Evolutionary conservation across 2,113 vertebrate species (phyloP).

Genomic region (Sebastes schlegelii): DNA sequence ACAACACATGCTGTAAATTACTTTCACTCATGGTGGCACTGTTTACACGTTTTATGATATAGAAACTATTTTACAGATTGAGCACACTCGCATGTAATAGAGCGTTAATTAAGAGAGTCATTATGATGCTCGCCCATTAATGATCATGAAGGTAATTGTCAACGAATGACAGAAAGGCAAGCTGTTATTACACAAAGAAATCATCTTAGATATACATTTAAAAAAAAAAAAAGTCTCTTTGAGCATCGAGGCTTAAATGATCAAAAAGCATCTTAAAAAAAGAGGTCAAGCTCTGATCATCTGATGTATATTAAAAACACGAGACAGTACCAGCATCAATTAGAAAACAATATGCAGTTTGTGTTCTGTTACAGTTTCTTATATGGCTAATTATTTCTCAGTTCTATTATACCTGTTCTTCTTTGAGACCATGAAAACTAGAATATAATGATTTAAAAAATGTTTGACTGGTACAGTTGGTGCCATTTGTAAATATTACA

Average conservation of each 20-base stretch:
- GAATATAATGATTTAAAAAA: background rate
- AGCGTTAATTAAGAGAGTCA: background rate
- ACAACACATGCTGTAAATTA: background rate
- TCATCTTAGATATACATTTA: background rate
- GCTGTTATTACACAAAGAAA: background rate
- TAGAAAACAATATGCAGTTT: constrained; percentile 14
- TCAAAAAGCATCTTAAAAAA: background rate
- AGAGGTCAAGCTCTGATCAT: background rate
- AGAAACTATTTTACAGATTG: background rate
- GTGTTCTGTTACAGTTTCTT: background rate
- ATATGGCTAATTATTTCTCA: background rate
- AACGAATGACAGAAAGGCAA: background rate
- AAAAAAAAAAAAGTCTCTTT: background rate
- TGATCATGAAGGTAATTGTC: background rate
- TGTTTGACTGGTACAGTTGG: background rate
- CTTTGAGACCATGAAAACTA: background rate
- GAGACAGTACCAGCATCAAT: background rate
- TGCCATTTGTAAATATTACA: background rate
- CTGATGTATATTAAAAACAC: background rate
- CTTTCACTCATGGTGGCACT: background rate
- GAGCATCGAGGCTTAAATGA: background rate
- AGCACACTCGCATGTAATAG: background rate
- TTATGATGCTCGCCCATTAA: background rate
- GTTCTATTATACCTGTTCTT: background rate
- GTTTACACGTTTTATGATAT: background rate